Percentiles rank a stretch among this genome's conserved stretches.
Conservation (phyloP, 2,888 invertebrate species). For the Clistopyga incitator region DNA sequence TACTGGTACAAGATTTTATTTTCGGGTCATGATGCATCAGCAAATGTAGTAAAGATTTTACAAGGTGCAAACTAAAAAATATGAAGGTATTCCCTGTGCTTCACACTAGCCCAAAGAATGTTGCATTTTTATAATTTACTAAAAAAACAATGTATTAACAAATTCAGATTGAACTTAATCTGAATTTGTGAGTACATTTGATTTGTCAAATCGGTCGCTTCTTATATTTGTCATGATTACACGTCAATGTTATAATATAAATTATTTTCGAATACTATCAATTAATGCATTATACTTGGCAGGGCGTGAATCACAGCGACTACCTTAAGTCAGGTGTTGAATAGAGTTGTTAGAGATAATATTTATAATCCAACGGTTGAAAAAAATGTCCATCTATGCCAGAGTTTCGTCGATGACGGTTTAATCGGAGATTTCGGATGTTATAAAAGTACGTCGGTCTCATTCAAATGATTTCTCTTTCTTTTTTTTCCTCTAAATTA, state of each 20-base stretch:
- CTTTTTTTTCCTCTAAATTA: constrained; percentile 28
- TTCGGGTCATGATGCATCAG: constrained; percentile 7
- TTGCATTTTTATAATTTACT: not conserved
- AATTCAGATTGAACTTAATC: too few relatives aligned
- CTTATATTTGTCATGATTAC: too few relatives aligned
- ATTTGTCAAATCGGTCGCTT: too few relatives aligned
- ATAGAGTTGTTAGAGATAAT: constrained; percentile 20
- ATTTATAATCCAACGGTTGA: constrained; percentile 16
- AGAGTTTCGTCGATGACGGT: constrained; percentile 18
- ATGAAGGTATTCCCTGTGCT: not conserved
- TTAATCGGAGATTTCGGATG: not conserved
- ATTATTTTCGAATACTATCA: not conserved
- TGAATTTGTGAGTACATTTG: too few relatives aligned
- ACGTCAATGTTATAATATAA: not conserved
- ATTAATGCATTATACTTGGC: not conserved
- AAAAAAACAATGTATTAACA: too few relatives aligned
- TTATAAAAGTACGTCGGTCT: constrained; percentile 18
- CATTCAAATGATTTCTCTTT: constrained; percentile 13
- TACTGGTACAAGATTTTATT: constrained; percentile 15
- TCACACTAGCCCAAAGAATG: not conserved
- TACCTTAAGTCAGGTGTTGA: not conserved
- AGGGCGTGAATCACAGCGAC: not conserved
- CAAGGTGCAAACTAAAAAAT: constrained; percentile 29
- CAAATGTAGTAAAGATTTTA: constrained; percentile 17
- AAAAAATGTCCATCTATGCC: constrained; percentile 1